These are phyloP conservation scores for Iphiclides podalirius DNA, from an alignment of 2,888 invertebrate species.

Conservation along the genomic window DNA sequence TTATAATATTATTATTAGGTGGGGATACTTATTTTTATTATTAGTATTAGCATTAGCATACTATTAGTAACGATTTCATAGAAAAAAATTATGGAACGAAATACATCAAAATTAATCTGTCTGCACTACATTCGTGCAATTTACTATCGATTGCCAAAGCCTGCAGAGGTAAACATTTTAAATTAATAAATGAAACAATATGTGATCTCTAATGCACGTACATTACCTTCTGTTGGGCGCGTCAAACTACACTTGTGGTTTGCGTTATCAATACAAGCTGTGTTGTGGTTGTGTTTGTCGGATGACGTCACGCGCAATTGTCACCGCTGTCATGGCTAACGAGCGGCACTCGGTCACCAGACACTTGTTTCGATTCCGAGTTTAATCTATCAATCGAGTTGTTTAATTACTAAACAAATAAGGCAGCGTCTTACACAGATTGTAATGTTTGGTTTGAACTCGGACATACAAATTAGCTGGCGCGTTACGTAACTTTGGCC, in stretches of 20 bases:
- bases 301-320: constrained; percentile 74
- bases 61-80: too few species aligned
- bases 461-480: not conserved
- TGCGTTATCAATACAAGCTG: constrained; percentile 48
- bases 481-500: too few species aligned
- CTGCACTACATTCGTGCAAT: too few species aligned
- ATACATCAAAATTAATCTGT: too few species aligned
- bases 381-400: constrained; percentile 34
- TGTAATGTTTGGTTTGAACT: too few species aligned
- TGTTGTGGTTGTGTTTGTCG: constrained; percentile 35
- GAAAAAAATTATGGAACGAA: too few species aligned
- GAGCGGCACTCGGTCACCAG: constrained; percentile 58
- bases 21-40: too few species aligned
- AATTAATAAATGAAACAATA: not conserved
- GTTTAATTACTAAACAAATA: not conserved
- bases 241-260: constrained; percentile 48
- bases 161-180: constrained; percentile 1
- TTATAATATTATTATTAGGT: too few species aligned
- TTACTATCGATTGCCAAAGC: too few species aligned
- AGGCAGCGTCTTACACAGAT: not conserved
- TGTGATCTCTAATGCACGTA: constrained; percentile 18
- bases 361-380: constrained; percentile 39
- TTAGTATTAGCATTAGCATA: too few species aligned
- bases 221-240: constrained; percentile 3
- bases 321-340: constrained; percentile 74